Conservation (phyloP, 2,888 invertebrate species). For the Rotaria sp. region DNA sequence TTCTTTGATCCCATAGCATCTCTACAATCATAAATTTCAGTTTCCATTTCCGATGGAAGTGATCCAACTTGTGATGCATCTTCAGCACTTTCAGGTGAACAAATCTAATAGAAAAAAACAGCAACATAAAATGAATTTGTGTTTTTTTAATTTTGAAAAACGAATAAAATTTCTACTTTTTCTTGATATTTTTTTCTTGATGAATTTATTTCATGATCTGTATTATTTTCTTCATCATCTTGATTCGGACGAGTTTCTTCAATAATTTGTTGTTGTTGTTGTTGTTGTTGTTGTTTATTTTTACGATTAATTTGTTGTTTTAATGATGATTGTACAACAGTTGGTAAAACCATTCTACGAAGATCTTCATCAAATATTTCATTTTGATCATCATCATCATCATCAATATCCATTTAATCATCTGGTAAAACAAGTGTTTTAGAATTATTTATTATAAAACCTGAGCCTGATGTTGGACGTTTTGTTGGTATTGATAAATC, state of each 20-base stretch:
- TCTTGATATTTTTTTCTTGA: background rate
- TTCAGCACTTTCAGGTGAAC: background rate
- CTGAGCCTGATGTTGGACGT: background rate
- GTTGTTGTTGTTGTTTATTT: background rate
- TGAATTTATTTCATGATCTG: background rate
- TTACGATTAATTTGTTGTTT: background rate
- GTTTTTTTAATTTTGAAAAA: no score
- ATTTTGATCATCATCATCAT: slow-evolving; percentile 4
- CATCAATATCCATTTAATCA: slow-evolving; percentile 4
- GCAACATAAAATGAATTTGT: no score
- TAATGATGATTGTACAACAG: background rate
- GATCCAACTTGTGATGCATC: slow-evolving; percentile 38
- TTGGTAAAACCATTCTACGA: background rate
- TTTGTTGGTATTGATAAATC: background rate
- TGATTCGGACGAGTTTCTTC: background rate
- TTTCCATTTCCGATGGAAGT: slow-evolving; percentile 42
- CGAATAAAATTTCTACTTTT: no score
- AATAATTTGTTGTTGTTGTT: background rate
- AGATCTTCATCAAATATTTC: slow-evolving; percentile 4
- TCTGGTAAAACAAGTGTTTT: background rate
- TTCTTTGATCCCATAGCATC: slow-evolving; percentile 41
- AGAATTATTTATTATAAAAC: background rate
- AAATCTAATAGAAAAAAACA: background rate
- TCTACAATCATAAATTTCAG: slow-evolving; percentile 43
- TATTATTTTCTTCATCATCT: background rate